A percentile compares a stretch with the other conserved stretches of the same genome.
These are phyloP conservation scores for Gadus chalcogrammus DNA, from an alignment of 2,113 vertebrate species.

Conservation along the genomic window DNA sequence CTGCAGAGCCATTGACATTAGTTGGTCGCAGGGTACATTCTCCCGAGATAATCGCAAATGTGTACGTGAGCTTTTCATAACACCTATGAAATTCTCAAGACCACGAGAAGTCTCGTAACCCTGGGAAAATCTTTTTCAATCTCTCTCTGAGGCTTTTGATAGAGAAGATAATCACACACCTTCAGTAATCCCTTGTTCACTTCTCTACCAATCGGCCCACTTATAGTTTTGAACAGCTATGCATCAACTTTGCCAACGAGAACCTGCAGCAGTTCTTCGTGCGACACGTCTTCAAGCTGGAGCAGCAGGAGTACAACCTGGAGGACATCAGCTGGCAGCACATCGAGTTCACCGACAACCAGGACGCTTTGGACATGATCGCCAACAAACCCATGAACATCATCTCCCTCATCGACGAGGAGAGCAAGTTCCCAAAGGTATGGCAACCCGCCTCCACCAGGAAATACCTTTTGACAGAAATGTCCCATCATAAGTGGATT, in stretches of 20 bases:
- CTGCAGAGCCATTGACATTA: too few relatives aligned
- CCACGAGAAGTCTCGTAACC: background rate
- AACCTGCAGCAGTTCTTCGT: conserved; percentile 98
- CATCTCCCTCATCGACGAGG: conserved; percentile 97
- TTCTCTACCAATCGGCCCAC: background rate
- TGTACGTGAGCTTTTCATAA: background rate
- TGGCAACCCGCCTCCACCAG: too few relatives aligned
- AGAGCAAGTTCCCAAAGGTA: conserved; percentile 99
- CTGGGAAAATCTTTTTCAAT: background rate
- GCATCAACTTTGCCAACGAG: conserved; percentile 98
- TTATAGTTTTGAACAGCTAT: conserved; percentile 95
- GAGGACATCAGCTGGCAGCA: conserved; percentile 99
- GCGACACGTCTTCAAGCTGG: conserved; percentile 94
- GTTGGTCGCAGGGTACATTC: too few relatives aligned
- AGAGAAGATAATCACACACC: background rate
- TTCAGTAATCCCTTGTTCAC: background rate
- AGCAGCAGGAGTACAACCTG: conserved; percentile 98
- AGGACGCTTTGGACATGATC: conserved; percentile 97
- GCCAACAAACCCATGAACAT: conserved; percentile 99
- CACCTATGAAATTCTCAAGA: background rate
- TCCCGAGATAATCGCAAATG: too few relatives aligned
- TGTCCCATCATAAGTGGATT: too few relatives aligned
- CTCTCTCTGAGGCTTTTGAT: background rate
- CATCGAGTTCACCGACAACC: conserved; percentile 98
- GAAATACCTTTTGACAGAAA: too few relatives aligned